Conservation (phyloP, 2,113 vertebrate genomes). For the Ictalurus punctatus region DNA sequence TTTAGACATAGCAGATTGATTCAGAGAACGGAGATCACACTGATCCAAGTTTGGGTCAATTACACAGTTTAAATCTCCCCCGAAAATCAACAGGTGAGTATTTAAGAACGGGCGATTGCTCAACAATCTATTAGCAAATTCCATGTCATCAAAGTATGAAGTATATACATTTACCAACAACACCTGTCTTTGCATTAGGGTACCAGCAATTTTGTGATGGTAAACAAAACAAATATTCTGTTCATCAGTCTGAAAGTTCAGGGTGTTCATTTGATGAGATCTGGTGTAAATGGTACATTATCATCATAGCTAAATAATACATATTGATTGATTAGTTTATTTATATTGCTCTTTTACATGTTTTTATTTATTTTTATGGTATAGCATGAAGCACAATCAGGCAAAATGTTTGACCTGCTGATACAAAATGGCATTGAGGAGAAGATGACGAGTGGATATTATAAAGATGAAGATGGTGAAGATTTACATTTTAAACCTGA, state of each 20-base stretch:
- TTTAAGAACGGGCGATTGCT: no score
- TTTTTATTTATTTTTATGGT: neutral
- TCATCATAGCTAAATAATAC: neutral
- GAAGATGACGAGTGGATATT: constrained; percentile 58
- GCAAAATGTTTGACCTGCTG: constrained; percentile 88
- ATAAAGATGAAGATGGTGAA: neutral
- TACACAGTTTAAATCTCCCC: no score
- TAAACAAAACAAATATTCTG: neutral
- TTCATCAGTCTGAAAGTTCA: neutral
- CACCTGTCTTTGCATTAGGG: no score
- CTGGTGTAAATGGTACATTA: neutral
- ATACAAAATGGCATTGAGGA: constrained; percentile 74
- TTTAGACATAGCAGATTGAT: no score
- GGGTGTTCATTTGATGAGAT: neutral
- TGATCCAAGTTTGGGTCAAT: no score
- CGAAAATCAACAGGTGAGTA: no score
- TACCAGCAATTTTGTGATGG: no score
- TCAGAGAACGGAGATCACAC: no score
- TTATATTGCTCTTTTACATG: neutral
- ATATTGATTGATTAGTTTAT: neutral
- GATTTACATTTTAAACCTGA: no score
- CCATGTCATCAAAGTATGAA: no score
- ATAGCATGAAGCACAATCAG: constrained; percentile 85
- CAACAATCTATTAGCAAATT: no score
- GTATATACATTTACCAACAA: no score